Percentiles rank a stretch among this genome's conserved stretches.
phyloP scores from a whole-genome alignment of 2,113 vertebrate species.

The Petrocephalus microphthalmus region DNA sequence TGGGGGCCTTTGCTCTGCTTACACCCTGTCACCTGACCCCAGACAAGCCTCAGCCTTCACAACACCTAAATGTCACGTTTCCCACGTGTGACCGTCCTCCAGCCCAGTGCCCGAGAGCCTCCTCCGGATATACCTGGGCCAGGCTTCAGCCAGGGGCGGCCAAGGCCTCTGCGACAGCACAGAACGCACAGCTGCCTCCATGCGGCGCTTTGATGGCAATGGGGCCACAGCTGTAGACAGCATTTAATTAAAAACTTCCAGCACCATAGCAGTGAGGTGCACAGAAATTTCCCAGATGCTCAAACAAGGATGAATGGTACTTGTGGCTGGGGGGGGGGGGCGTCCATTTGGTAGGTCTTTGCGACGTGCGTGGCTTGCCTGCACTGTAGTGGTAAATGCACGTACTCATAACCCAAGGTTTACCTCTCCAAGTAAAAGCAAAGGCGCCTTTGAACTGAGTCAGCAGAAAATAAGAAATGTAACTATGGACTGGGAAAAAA shows the following conservation, averaged over 20 bases:
- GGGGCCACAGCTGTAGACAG: not conserved
- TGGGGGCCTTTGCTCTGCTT: not conserved
- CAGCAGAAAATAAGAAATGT: not conserved
- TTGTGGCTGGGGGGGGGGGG: not conserved
- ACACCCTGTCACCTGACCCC: not conserved
- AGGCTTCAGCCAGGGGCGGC: not conserved
- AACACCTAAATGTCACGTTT: conserved; percentile 6
- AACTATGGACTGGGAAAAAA: not conserved
- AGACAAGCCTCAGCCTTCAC: not conserved
- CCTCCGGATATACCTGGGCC: not conserved
- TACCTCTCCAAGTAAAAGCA: not conserved
- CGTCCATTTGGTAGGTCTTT: not conserved
- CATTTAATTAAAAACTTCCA: not conserved
- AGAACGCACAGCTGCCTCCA: not conserved
- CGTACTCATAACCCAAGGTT: not conserved
- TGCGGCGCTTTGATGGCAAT: not conserved
- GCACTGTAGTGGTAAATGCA: not conserved
- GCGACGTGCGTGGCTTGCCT: not conserved
- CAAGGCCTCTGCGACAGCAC: not conserved
- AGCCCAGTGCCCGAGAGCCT: not conserved
- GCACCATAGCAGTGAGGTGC: not conserved
- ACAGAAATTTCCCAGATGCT: not conserved
- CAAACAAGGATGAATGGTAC: not conserved
- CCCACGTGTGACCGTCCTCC: not conserved
- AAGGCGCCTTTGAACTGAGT: not conserved